Conservation (phyloP, 2,113 vertebrate genomes). For the Trematocara stigmaticum region DNA sequence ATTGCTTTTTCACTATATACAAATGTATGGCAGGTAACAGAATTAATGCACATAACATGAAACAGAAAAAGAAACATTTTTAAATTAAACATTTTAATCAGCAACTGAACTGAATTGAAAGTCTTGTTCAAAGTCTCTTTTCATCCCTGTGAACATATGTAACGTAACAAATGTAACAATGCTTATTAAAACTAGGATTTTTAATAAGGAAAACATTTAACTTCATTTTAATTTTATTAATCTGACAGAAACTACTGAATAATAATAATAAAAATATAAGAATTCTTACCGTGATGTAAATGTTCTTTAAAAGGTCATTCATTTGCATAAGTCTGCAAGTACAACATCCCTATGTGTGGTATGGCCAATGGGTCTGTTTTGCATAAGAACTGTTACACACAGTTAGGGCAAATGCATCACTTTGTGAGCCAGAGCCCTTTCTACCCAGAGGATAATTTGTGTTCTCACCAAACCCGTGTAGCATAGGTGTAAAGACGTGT, state of each 20-base stretch:
- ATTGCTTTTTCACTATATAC: background rate
- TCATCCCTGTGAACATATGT: background rate
- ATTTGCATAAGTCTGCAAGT: conserved; percentile 52
- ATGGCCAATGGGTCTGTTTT: conserved; percentile 41
- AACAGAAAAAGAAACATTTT: background rate
- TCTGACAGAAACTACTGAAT: background rate
- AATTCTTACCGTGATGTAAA: conserved; percentile 36
- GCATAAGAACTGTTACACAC: conserved; percentile 32
- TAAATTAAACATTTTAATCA: background rate
- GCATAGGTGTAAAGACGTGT: background rate
- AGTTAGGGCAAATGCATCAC: conserved; percentile 34
- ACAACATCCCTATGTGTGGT: conserved; percentile 33
- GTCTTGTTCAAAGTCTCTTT: background rate
- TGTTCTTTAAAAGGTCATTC: conserved; percentile 54
- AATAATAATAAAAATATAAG: background rate
- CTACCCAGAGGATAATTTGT: background rate
- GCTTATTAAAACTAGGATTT: background rate
- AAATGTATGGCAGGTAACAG: background rate
- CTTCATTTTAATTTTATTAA: background rate
- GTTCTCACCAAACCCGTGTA: background rate
- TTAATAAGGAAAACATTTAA: background rate
- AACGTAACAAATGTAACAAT: background rate
- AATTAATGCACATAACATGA: background rate
- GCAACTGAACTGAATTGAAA: background rate
- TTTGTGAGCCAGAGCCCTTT: background rate